These are phyloP conservation scores for Gambelia wislizenii DNA, from an alignment of 2,797 vertebrate species.

Conservation along the genomic window DNA sequence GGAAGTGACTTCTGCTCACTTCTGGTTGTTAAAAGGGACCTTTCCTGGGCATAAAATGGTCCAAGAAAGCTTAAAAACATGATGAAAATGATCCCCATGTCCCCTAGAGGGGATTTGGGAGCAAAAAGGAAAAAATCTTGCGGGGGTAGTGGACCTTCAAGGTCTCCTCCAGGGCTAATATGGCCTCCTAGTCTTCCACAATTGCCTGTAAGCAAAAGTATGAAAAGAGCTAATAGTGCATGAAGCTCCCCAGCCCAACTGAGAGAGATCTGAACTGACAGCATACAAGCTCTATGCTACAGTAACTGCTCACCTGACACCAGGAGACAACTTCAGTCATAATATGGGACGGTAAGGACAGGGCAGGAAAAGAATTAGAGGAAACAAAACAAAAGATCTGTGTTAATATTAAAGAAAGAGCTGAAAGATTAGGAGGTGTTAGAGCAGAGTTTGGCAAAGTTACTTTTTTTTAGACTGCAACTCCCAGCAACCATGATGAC, in stretches of 20 bases:
- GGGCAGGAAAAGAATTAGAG: constrained; percentile 32
- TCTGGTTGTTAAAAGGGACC: too few relatives aligned
- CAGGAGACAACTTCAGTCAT: constrained; percentile 55
- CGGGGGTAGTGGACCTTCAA: too few relatives aligned
- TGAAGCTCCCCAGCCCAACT: not conserved
- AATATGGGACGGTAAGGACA: not conserved
- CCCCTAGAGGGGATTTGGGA: too few relatives aligned
- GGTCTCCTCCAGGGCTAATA: too few relatives aligned
- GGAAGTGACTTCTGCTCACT: too few relatives aligned
- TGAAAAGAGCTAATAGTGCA: not conserved
- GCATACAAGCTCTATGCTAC: not conserved
- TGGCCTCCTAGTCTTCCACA: too few relatives aligned
- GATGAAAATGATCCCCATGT: not conserved
- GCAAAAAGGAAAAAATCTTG: too few relatives aligned
- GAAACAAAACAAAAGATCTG: constrained; percentile 7
- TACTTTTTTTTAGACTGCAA: too few relatives aligned
- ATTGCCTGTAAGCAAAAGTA: too few relatives aligned
- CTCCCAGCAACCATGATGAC: too few relatives aligned
- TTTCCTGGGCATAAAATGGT: too few relatives aligned
- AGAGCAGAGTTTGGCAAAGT: constrained; percentile 11
- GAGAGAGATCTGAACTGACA: constrained; percentile 14
- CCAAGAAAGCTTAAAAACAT: not conserved
- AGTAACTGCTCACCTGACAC: constrained; percentile 43
- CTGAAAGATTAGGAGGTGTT: constrained; percentile 1
- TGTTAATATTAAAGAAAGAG: constrained; percentile 43